Evolutionary conservation across 1,140 invertebrate species (phyloP), one percentile per base, ranked within the genome.

Genomic region (Galendromus occidentalis): DNA sequence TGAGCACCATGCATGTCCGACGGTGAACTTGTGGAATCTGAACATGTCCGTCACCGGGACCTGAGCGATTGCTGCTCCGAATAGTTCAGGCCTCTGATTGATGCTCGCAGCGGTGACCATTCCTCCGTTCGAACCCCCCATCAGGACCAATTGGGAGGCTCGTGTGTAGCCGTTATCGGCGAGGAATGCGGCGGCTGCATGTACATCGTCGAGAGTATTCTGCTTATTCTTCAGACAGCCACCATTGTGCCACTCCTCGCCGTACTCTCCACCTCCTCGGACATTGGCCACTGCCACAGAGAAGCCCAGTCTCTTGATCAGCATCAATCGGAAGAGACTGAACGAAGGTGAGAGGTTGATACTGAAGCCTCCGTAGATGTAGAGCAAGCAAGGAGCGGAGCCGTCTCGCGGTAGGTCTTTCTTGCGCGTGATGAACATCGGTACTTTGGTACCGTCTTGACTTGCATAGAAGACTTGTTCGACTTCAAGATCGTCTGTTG

Each of bases 351-450:
- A 84, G 67, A 96, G 79, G 71, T 86, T 87, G 66, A 95, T 84
- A 78, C 94, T 95, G 74, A 98, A 98, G 0, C 94, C 94, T 44
- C 94, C 95, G 77, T 98, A 99, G 20, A 92, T 94, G 76, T 98
- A 97, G 18, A 98, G 76, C 14, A 96, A 77, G 67, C 84, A 86
- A 28, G 85, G 87, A 74, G 82, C 85, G 44, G 78, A 80, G 30
- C 85, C 85, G 77, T 91, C 82, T 66, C 73, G 70, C 9, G 17
- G n/a, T 28, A 73, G 73, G 76, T 86, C 85, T 77, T 88, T 88
- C 72, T 83, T 85, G 69, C 84, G 83, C 30, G 96, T 83, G 68
- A 98, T 85, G 76, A 96, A 99, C 94, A 98, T 98, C 2, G 95
- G 95, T 69, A 98, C 82, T 77, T 86, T 86, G 0, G 91, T 95